Evolutionary conservation across 2,888 invertebrate genomes (phyloP).

Genomic region (Adela reaumurella): DNA sequence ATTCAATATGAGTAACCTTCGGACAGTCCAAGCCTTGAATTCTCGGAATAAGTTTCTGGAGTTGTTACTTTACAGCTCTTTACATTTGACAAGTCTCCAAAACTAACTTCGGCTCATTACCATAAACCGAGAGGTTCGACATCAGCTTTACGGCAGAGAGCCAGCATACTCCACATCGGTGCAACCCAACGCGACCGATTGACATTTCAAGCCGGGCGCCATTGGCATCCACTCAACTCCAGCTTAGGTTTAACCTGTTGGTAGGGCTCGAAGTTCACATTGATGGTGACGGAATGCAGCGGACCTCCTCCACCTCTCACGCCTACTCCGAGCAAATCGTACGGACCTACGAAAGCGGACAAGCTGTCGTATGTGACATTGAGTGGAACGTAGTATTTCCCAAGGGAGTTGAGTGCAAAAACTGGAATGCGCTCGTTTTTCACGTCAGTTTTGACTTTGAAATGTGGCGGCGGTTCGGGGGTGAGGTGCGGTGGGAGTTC

Average conservation of each 20-base stretch:
- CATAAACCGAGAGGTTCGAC: too few relatives aligned
- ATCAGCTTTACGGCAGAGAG: too few relatives aligned
- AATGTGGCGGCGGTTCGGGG: background rate
- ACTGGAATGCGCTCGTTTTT: constrained; percentile 64
- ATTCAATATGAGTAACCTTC: too few relatives aligned
- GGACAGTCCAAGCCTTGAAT: too few relatives aligned
- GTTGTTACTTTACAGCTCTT: too few relatives aligned
- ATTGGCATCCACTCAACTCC: background rate
- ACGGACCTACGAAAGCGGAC: constrained; percentile 63
- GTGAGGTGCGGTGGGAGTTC: background rate
- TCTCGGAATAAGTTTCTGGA: too few relatives aligned
- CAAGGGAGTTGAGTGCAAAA: constrained; percentile 86
- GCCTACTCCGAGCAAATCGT: constrained; percentile 53
- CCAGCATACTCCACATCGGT: too few relatives aligned
- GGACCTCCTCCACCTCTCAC: constrained; percentile 56
- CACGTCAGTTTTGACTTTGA: background rate
- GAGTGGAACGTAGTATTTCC: constrained; percentile 82
- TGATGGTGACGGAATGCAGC: constrained; percentile 84
- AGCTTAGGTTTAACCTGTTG: constrained; percentile 38
- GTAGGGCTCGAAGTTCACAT: constrained; percentile 71
- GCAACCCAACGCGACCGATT: too few relatives aligned
- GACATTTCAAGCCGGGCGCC: too few relatives aligned
- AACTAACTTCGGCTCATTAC: too few relatives aligned
- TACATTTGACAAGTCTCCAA: too few relatives aligned
- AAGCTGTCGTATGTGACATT: constrained; percentile 73